These are phyloP conservation scores for Notolabrus celidotus DNA, from an alignment of 2,797 vertebrate species.

Conservation along the genomic window DNA sequence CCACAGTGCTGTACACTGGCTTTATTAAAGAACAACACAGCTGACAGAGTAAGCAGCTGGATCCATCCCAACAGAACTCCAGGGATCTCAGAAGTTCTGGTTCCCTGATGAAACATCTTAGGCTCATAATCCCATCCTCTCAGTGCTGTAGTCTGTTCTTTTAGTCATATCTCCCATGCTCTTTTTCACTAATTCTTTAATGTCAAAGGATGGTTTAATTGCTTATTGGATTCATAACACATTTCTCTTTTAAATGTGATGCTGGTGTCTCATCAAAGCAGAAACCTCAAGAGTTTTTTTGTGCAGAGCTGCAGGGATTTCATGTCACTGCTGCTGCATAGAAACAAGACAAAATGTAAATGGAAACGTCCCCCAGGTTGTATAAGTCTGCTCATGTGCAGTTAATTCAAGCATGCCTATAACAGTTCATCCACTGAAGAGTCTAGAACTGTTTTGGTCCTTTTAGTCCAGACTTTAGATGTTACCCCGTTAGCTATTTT, in stretches of 20 bases:
- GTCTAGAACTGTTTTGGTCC: neutral
- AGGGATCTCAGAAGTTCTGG: neutral
- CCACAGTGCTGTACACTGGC: neutral
- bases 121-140: neutral
- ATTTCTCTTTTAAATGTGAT: too few species aligned
- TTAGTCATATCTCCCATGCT: neutral
- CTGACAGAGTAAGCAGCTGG: slow-evolving; percentile 15
- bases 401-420: slow-evolving; percentile 3
- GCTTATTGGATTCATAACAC: neutral
- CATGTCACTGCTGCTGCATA: slow-evolving; percentile 36
- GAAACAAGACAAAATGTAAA: slow-evolving; percentile 51
- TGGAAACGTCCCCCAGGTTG: slow-evolving; percentile 36
- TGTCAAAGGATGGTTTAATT: slow-evolving; percentile 8
- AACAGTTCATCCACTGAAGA: neutral
- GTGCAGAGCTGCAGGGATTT: slow-evolving; percentile 36
- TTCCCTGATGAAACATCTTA: slow-evolving; percentile 18
- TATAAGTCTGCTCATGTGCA: slow-evolving; percentile 17
- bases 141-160: neutral
- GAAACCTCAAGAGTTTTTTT: too few species aligned
- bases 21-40: slow-evolving; percentile 29
- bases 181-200: neutral
- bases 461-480: neutral
- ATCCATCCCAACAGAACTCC: slow-evolving; percentile 4
- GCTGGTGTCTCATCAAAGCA: too few species aligned
- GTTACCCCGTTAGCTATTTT: neutral